Evolutionary conservation across 1,140 invertebrate species (phyloP).

Genomic region (Macrocentrus cingulum): DNA sequence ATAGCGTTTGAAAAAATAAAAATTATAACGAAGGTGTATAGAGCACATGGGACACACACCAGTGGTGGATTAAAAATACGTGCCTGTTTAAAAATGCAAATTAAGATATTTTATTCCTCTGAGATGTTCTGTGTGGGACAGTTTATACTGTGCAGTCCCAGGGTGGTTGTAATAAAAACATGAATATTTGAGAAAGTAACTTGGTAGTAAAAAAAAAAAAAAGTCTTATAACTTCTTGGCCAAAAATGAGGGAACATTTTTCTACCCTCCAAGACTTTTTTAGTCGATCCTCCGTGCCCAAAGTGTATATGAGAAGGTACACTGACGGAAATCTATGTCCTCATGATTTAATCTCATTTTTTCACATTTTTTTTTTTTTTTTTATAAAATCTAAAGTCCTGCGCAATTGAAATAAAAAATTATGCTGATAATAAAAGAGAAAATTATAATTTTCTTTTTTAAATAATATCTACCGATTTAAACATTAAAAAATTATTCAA

Average conservation of each 20-base stretch:
- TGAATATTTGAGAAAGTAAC: slow-evolving; percentile 28
- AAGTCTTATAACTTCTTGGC: neutral
- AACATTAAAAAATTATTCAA: too few species aligned
- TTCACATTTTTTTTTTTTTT: too few species aligned
- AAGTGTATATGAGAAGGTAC: too few species aligned
- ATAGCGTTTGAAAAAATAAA: slow-evolving; percentile 21
- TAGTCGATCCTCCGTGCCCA: neutral
- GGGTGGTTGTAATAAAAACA: slow-evolving; percentile 28
- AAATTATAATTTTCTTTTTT: too few species aligned
- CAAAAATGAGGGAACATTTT: neutral
- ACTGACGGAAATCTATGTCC: too few species aligned
- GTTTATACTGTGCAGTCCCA: slow-evolving; percentile 13
- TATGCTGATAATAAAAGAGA: too few species aligned
- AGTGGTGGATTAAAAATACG: slow-evolving; percentile 29
- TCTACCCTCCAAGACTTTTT: neutral
- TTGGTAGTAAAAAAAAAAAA: neutral
- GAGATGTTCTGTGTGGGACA: slow-evolving; percentile 32
- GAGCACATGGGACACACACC: slow-evolving; percentile 20
- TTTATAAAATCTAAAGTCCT: too few species aligned
- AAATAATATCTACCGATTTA: too few species aligned
- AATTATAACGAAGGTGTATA: slow-evolving; percentile 12
- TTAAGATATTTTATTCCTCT: slow-evolving; percentile 42
- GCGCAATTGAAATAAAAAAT: too few species aligned
- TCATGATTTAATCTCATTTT: too few species aligned
- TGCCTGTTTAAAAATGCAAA: slow-evolving; percentile 43